Evolutionary conservation across 92 coral and sea anemone species (phyloP).

Genomic region (Hydrozoanthus gracilis): DNA sequence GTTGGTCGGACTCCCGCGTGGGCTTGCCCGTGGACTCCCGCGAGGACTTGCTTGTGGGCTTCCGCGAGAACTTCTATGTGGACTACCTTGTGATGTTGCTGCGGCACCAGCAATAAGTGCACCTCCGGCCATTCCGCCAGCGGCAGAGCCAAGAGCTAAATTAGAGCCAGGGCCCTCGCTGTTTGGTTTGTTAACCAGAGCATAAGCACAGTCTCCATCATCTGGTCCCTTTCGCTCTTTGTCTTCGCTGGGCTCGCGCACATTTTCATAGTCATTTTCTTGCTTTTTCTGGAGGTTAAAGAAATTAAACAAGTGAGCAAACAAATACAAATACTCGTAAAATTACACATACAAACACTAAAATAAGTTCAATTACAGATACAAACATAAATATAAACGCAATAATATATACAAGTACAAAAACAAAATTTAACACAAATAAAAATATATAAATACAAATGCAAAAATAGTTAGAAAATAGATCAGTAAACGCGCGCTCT

Average conservation of each 20-base stretch:
- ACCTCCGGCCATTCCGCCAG: conserved; percentile 25
- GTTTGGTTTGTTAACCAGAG: not conserved
- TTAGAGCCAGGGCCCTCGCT: not conserved
- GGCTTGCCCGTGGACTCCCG: conserved; percentile 8
- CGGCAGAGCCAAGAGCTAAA: not conserved
- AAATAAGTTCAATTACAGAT: too few relatives aligned
- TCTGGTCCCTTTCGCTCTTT: not conserved
- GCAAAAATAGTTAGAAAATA: too few relatives aligned
- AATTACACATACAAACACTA: too few relatives aligned
- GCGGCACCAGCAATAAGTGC: conserved; percentile 8
- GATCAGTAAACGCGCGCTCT: too few relatives aligned
- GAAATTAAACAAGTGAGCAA: too few relatives aligned
- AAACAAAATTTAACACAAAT: too few relatives aligned
- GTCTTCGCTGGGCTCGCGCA: not conserved
- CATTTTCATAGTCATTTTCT: not conserved
- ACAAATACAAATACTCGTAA: too few relatives aligned
- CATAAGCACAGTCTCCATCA: not conserved
- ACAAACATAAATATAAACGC: too few relatives aligned
- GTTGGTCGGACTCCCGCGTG: conserved; percentile 12
- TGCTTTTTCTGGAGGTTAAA: too few relatives aligned
- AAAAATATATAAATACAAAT: too few relatives aligned
- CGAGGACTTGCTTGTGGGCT: conserved; percentile 14
- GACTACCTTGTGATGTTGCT: conserved; percentile 21
- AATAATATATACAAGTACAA: too few relatives aligned
- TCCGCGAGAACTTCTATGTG: conserved; percentile 15